phyloP scores from a whole-genome alignment of 2,888 invertebrate species.

The Tenthredo notha region DNA sequence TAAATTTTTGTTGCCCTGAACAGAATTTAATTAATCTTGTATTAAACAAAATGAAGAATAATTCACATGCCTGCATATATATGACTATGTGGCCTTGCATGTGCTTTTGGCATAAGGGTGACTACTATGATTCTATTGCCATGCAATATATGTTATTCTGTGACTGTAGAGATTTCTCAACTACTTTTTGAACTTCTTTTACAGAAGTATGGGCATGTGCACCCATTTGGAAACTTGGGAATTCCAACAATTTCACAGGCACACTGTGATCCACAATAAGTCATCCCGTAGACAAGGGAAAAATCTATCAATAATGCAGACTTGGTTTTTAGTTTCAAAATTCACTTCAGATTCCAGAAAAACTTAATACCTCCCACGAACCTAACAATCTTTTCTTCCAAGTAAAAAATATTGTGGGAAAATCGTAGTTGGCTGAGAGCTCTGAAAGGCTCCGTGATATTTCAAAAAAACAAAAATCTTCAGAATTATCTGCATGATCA shows the following conservation, averaged over 20 bases:
- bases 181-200: background rate
- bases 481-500: background rate
- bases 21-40: slow-evolving; percentile 58
- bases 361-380: background rate
- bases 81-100: background rate
- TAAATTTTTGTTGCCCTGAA: slow-evolving; percentile 86
- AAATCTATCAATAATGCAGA: background rate
- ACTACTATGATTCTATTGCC: background rate
- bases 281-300: background rate
- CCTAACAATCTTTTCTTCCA: background rate
- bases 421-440: background rate
- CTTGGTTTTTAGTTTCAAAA: background rate
- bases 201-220: background rate
- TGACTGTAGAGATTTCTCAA: background rate
- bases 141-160: background rate
- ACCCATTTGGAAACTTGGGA: background rate
- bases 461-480: background rate
- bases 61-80: background rate
- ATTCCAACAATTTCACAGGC: background rate
- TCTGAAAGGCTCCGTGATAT: background rate
- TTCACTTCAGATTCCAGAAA: background rate
- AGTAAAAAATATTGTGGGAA: background rate
- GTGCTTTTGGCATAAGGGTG: background rate
- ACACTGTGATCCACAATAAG: background rate
- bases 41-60: background rate